phyloP scores from a whole-genome alignment of 2,113 vertebrate genomes.

The Serinus canaria region DNA sequence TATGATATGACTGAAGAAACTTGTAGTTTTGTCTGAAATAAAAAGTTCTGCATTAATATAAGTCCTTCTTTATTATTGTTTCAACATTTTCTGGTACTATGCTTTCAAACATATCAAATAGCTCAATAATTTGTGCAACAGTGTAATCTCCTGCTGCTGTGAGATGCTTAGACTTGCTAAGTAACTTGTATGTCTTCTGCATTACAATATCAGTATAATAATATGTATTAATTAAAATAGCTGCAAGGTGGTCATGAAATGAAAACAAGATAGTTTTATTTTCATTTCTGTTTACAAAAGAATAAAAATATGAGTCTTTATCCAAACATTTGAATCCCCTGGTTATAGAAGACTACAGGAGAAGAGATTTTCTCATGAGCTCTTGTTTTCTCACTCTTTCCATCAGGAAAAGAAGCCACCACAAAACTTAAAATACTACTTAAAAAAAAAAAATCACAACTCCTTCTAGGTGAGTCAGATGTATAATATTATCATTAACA shows the following conservation, averaged over 20 bases:
- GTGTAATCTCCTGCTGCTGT: not conserved
- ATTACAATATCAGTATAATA: not conserved
- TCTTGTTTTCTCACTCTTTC: not conserved
- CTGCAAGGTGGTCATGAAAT: not conserved
- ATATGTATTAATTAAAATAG: not conserved
- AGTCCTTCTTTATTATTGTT: not conserved
- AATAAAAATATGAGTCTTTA: not conserved
- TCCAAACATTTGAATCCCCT: not conserved
- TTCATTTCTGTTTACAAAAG: not conserved
- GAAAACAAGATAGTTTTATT: not conserved
- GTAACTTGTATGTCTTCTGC: not conserved
- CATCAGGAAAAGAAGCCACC: not conserved
- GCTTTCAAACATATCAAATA: not conserved
- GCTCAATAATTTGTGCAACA: not conserved
- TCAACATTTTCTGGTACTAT: not conserved
- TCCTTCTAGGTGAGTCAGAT: not conserved
- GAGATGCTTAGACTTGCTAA: not conserved
- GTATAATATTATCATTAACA: not conserved
- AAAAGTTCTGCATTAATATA: not conserved
- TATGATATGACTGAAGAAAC: not conserved
- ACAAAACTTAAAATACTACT: not conserved
- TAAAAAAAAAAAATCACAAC: not conserved
- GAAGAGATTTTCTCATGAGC: not conserved
- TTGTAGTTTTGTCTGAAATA: not conserved
- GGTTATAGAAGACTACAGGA: not conserved